Percentiles rank a stretch among this genome's conserved stretches.
Conservation (phyloP, 1,140 invertebrate genomes). For the Copidosoma floridanum region DNA sequence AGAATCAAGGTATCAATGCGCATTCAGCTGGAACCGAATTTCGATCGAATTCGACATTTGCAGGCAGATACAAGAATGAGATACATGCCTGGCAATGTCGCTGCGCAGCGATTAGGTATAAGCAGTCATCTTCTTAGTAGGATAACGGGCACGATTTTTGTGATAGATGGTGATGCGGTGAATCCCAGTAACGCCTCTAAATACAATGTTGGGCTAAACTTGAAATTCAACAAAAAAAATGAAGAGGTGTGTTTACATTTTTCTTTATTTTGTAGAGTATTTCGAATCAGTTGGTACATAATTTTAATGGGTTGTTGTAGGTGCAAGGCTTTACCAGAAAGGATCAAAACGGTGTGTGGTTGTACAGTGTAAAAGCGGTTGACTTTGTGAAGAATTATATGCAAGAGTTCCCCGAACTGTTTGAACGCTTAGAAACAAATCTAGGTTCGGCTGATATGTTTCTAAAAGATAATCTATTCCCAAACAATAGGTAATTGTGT, state of each 20-base stretch:
- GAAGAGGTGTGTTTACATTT: slow-evolving; percentile 62
- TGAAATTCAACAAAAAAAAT: slow-evolving; percentile 85
- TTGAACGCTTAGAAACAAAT: slow-evolving; percentile 61
- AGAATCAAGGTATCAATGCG: slow-evolving; percentile 60
- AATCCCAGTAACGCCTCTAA: slow-evolving; percentile 55
- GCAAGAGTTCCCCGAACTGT: slow-evolving; percentile 70
- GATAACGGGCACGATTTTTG: slow-evolving; percentile 79
- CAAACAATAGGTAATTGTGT: slow-evolving; percentile 32
- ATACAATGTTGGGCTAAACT: slow-evolving; percentile 85
- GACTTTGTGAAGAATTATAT: slow-evolving; percentile 72
- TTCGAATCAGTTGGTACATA: slow-evolving; percentile 4
- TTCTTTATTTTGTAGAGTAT: slow-evolving; percentile 27
- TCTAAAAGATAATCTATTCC: slow-evolving; percentile 68
- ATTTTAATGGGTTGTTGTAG: slow-evolving; percentile 40
- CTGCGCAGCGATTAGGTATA: slow-evolving; percentile 63
- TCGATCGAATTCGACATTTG: slow-evolving; percentile 36
- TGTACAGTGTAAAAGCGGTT: slow-evolving; percentile 77
- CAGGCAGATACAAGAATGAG: slow-evolving; percentile 30
- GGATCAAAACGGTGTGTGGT: slow-evolving; percentile 68
- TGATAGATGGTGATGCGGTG: slow-evolving; percentile 52
- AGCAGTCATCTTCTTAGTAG: slow-evolving; percentile 71
- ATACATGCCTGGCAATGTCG: slow-evolving; percentile 43
- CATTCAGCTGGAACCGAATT: slow-evolving; percentile 55
- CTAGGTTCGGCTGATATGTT: slow-evolving; percentile 60
- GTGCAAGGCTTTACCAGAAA: slow-evolving; percentile 81